Conservation (phyloP, 2,888 invertebrate species). For the Acholoe squamosa region DNA sequence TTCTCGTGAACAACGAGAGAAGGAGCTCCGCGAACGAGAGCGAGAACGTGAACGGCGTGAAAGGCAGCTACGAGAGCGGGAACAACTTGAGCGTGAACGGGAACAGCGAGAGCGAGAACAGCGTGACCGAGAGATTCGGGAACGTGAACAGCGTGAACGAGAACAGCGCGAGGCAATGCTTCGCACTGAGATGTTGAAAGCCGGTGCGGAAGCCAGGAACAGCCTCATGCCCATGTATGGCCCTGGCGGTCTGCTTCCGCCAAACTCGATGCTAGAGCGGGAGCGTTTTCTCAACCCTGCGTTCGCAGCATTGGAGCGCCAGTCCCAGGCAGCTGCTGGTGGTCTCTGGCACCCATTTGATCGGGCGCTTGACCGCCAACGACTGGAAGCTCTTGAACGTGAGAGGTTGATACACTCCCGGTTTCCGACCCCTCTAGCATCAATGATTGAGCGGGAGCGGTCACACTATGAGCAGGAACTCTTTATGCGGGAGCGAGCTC, state of each 20-base stretch:
- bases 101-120: conserved; percentile 32
- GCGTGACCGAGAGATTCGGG: conserved; percentile 34
- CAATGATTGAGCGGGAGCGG: conserved; percentile 79
- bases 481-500: conserved; percentile 62
- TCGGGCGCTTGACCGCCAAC: conserved; percentile 45
- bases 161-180: conserved; percentile 9
- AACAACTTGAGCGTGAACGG: neutral
- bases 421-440: conserved; percentile 48
- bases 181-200: conserved; percentile 32
- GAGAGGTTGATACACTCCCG: conserved; percentile 60
- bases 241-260: conserved; percentile 44
- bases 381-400: conserved; percentile 63
- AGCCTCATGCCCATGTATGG: conserved; percentile 35
- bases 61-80: neutral
- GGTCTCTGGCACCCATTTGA: conserved; percentile 65
- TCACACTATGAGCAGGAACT: conserved; percentile 87
- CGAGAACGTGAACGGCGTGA: neutral
- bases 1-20: conserved; percentile 44
- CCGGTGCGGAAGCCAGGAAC: conserved; percentile 31
- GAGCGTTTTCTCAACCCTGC: conserved; percentile 54
- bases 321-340: neutral
- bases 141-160: conserved; percentile 33
- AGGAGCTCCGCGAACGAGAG: neutral
- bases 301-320: conserved; percentile 62
- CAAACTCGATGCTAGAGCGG: conserved; percentile 49